phyloP scores from a whole-genome alignment of 1,140 invertebrate genomes.

The Diprion similis region DNA sequence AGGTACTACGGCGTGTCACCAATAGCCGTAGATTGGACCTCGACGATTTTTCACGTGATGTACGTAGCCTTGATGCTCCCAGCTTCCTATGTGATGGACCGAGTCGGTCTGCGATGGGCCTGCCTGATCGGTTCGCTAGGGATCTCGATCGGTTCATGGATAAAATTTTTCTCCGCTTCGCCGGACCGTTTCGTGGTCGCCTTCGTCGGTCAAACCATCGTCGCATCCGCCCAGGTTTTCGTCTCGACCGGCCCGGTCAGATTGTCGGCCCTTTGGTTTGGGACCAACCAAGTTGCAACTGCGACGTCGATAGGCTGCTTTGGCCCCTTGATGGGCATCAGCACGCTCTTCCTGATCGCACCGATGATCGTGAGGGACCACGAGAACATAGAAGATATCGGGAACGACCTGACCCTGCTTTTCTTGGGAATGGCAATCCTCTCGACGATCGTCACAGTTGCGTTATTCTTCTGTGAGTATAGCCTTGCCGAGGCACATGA shows the following conservation, averaged over 20 bases:
- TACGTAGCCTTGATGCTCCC: slow-evolving; percentile 36
- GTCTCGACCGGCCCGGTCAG: slow-evolving; percentile 72
- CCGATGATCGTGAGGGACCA: slow-evolving; percentile 54
- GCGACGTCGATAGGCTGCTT: slow-evolving; percentile 79
- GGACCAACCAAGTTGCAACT: slow-evolving; percentile 69
- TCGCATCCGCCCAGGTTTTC: slow-evolving; percentile 70
- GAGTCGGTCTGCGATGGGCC: slow-evolving; percentile 33
- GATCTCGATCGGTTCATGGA: slow-evolving; percentile 67
- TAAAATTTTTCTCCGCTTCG: slow-evolving; percentile 69
- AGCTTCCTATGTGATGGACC: slow-evolving; percentile 35
- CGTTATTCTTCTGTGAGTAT: slow-evolving; percentile 35
- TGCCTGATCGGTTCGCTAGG: slow-evolving; percentile 37
- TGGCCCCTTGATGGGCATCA: slow-evolving; percentile 73
- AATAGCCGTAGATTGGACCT: slow-evolving; percentile 66
- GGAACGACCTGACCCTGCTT: slow-evolving; percentile 45
- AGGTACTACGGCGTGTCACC: slow-evolving; percentile 51
- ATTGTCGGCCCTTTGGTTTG: slow-evolving; percentile 76
- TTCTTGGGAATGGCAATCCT: slow-evolving; percentile 67
- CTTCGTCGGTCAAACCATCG: slow-evolving; percentile 71
- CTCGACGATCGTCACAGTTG: slow-evolving; percentile 65
- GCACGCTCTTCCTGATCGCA: slow-evolving; percentile 48
- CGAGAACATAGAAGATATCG: slow-evolving; percentile 47
- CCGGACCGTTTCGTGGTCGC: slow-evolving; percentile 66
- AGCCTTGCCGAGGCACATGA: no score
- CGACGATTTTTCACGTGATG: slow-evolving; percentile 31